These are phyloP conservation scores for Entomyzon cyanotis DNA, from an alignment of 2,113 vertebrate genomes.

Conservation along the genomic window DNA sequence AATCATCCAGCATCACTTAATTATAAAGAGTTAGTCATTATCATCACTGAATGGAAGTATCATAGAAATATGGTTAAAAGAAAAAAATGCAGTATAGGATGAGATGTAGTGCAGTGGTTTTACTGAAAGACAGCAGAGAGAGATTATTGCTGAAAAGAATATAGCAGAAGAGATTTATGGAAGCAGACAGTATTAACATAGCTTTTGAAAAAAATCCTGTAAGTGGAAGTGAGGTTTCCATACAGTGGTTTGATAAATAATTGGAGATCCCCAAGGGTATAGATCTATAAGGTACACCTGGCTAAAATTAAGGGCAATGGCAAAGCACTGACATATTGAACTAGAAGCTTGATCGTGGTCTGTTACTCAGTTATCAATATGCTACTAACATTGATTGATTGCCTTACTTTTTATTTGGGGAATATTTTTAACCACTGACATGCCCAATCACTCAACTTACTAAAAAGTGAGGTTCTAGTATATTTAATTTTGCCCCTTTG, in stretches of 20 bases:
- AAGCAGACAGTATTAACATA: background rate
- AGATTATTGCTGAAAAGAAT: background rate
- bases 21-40: background rate
- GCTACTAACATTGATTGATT: background rate
- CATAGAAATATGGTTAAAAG: background rate
- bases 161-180: background rate
- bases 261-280: background rate
- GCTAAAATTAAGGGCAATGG: background rate
- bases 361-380: background rate
- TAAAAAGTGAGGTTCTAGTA: background rate
- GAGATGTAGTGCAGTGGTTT: background rate
- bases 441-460: background rate
- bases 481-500: background rate
- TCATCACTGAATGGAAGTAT: background rate
- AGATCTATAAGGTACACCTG: background rate
- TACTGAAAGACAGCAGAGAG: background rate
- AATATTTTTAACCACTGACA: background rate
- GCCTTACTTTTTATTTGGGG: background rate
- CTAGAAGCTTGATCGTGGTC: background rate
- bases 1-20: background rate
- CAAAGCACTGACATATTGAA: background rate
- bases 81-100: background rate
- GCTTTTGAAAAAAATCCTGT: background rate
- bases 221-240: background rate
- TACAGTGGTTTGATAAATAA: background rate